These are phyloP conservation scores for Tricholauxania praeusta DNA, from an alignment of 2,888 invertebrate genomes.

Conservation along the genomic window DNA sequence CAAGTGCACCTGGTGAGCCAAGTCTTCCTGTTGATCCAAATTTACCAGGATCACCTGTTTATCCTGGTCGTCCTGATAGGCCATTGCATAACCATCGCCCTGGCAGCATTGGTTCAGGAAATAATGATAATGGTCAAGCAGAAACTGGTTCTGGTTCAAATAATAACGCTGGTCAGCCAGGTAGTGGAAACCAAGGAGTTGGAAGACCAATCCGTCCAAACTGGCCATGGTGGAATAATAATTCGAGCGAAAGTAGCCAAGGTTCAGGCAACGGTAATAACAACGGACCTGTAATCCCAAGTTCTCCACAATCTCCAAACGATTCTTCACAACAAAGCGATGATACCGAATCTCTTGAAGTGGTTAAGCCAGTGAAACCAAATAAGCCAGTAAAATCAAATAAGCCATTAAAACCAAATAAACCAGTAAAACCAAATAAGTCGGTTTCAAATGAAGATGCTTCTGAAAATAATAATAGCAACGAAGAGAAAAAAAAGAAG, in stretches of 20 bases:
- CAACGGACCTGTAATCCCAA: no score
- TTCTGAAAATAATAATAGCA: constrained; percentile 42
- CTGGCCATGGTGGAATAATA: no score
- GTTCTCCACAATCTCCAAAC: constrained; percentile 15
- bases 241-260: no score
- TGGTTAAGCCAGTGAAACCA: constrained; percentile 39
- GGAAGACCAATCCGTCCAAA: no score
- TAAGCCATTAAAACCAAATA: constrained; percentile 36
- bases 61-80: constrained; percentile 44
- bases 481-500: constrained; percentile 44
- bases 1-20: not conserved
- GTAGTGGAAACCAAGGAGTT: no score
- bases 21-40: constrained; percentile 16
- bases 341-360: constrained; percentile 49
- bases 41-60: constrained; percentile 27
- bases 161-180: no score
- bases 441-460: constrained; percentile 36
- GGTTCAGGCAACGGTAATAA: no score
- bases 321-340: constrained; percentile 33
- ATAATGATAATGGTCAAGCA: constrained; percentile 32
- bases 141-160: constrained; percentile 46
- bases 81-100: constrained; percentile 19
- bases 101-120: not conserved
- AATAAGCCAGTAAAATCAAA: constrained; percentile 31
- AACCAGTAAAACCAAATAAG: constrained; percentile 37